These are phyloP conservation scores for Nymphalis io DNA, from an alignment of 1,140 invertebrate genomes.

Conservation along the genomic window DNA sequence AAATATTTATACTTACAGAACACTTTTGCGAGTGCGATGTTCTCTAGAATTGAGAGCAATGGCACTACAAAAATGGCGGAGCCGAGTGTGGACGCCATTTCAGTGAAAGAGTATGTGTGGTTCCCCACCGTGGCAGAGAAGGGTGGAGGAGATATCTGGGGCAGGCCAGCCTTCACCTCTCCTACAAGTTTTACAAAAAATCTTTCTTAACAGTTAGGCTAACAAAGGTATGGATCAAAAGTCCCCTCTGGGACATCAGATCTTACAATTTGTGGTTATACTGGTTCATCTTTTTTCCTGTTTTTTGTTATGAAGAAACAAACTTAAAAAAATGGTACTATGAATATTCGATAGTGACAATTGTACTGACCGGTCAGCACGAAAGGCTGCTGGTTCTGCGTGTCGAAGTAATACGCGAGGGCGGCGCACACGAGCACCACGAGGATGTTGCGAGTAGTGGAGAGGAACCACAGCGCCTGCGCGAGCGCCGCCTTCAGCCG, in stretches of 20 bases:
- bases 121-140: conserved; percentile 84
- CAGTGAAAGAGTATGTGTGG: conserved; percentile 84
- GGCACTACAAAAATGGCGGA: conserved; percentile 90
- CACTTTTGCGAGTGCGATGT: conserved; percentile 90
- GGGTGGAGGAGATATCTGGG: conserved; percentile 83
- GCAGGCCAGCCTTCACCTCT: conserved; percentile 86
- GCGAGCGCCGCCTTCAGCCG: conserved; percentile 69
- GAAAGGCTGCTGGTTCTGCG: conserved; percentile 84
- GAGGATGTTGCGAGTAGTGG: conserved; percentile 89
- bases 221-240: not conserved
- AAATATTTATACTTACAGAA: conserved; percentile 82
- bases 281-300: too few relatives aligned
- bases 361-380: conserved; percentile 83
- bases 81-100: conserved; percentile 85
- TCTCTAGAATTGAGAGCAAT: conserved; percentile 89
- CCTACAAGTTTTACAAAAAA: conserved; percentile 60
- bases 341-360: not conserved
- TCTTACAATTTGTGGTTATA: too few relatives aligned
- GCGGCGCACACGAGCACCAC: conserved; percentile 86
- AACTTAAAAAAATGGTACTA: not conserved
- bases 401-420: conserved; percentile 84
- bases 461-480: conserved; percentile 86
- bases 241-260: too few relatives aligned
- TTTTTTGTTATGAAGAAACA: not conserved
- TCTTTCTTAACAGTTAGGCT: not conserved